These are phyloP conservation scores for Archilochus colubris DNA, from an alignment of 2,113 vertebrate species.

Conservation along the genomic window DNA sequence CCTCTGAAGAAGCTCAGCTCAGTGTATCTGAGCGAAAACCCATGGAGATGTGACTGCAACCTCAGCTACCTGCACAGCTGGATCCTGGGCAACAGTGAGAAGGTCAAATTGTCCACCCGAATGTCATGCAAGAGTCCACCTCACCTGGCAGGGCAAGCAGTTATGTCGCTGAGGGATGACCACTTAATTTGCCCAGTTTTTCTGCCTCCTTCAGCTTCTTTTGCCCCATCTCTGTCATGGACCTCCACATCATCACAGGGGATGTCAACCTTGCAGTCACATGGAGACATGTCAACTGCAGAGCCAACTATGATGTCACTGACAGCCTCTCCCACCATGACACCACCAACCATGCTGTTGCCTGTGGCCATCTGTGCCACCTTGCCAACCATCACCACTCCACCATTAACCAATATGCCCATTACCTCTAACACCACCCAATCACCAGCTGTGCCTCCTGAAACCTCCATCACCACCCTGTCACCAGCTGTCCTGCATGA, in stretches of 20 bases:
- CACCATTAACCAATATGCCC: accelerated
- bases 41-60: slow-evolving; percentile 86
- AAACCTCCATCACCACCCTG: accelerated
- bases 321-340: not conserved
- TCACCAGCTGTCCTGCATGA: accelerated
- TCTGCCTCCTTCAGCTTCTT: not conserved
- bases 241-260: not conserved
- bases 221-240: not conserved
- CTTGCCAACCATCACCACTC: accelerated
- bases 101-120: slow-evolving; percentile 4
- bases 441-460: accelerated
- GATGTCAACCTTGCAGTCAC: not conserved
- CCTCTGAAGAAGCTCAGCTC: slow-evolving; percentile 64
- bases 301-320: not conserved
- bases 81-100: slow-evolving; percentile 60
- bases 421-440: accelerated
- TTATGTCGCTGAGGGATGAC: slow-evolving; percentile 54
- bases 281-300: not conserved
- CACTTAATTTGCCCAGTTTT: slow-evolving; percentile 70
- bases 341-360: not conserved
- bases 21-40: slow-evolving; percentile 76
- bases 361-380: not conserved
- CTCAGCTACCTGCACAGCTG: slow-evolving; percentile 70
- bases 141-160: slow-evolving; percentile 46
- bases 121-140: slow-evolving; percentile 71